Conservation (phyloP, 2,113 vertebrate species). For the Dascyllus trimaculatus region DNA sequence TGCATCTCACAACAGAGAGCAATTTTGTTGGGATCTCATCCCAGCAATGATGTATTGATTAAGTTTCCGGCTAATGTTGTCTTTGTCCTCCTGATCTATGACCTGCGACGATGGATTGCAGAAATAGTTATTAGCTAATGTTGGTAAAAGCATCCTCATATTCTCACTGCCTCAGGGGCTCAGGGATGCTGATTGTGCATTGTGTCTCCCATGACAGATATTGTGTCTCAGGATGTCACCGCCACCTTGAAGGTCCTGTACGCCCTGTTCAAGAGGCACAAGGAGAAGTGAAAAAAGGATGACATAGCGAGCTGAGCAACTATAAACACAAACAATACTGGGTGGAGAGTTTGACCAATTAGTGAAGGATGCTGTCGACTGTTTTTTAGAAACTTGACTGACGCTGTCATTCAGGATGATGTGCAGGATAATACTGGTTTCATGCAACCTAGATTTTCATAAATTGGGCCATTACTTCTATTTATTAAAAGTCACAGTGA, state of each 20-base stretch:
- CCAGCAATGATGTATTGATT: constrained; percentile 62
- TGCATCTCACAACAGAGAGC: constrained; percentile 42
- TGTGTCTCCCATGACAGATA: constrained; percentile 83
- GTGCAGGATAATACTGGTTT: background rate
- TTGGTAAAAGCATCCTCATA: constrained; percentile 39
- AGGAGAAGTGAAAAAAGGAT: constrained; percentile 75
- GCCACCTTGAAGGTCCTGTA: constrained; percentile 89
- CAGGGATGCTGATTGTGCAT: constrained; percentile 23
- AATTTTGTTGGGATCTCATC: constrained; percentile 46
- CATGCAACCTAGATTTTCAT: background rate
- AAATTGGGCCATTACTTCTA: background rate
- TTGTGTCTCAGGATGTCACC: constrained; percentile 87
- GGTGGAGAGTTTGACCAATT: background rate
- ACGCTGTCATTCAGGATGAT: background rate
- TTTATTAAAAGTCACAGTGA: background rate
- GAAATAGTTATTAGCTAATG: constrained; percentile 47
- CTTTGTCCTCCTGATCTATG: constrained; percentile 60
- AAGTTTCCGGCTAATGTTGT: constrained; percentile 51
- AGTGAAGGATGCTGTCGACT: background rate
- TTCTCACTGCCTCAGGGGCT: constrained; percentile 36
- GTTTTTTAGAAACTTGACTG: background rate
- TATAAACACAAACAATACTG: background rate
- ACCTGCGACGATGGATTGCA: constrained; percentile 41
- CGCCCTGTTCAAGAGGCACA: constrained; percentile 89
- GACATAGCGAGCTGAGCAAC: no score